These are phyloP conservation scores for Crotophaga sulcirostris DNA, from an alignment of 2,113 vertebrate species.

Conservation along the genomic window DNA sequence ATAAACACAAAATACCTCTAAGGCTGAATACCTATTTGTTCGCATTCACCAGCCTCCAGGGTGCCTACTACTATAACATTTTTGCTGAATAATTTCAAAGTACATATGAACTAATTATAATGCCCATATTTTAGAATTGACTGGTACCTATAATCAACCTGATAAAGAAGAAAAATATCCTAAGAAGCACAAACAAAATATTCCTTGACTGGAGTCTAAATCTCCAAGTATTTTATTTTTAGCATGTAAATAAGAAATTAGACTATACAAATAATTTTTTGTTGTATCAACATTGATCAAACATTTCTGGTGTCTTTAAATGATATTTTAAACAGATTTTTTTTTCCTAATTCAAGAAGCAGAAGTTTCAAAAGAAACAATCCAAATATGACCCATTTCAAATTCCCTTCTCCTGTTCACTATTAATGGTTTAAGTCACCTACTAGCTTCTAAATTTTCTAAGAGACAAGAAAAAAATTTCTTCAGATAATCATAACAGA, in stretches of 20 bases:
- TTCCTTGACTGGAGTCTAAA: neutral
- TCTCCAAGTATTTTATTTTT: neutral
- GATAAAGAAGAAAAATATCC: neutral
- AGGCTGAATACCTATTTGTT: neutral
- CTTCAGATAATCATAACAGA: neutral
- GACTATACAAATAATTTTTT: neutral
- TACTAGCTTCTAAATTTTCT: neutral
- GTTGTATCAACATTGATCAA: neutral
- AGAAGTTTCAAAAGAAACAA: neutral
- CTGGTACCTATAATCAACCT: neutral
- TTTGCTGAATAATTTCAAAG: constrained; percentile 10
- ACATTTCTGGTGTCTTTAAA: neutral
- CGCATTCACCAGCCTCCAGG: neutral
- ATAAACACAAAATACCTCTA: constrained; percentile 27
- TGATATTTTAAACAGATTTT: neutral
- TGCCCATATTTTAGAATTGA: neutral
- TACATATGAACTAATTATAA: neutral
- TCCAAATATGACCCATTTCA: neutral
- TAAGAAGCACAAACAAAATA: neutral
- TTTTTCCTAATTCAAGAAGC: neutral
- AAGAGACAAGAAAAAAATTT: neutral
- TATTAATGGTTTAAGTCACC: neutral
- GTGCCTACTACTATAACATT: neutral
- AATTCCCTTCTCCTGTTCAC: neutral
- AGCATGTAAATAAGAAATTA: neutral